Evolutionary conservation across 2,797 vertebrate species (phyloP).

Genomic region (Siniperca obscura): DNA sequence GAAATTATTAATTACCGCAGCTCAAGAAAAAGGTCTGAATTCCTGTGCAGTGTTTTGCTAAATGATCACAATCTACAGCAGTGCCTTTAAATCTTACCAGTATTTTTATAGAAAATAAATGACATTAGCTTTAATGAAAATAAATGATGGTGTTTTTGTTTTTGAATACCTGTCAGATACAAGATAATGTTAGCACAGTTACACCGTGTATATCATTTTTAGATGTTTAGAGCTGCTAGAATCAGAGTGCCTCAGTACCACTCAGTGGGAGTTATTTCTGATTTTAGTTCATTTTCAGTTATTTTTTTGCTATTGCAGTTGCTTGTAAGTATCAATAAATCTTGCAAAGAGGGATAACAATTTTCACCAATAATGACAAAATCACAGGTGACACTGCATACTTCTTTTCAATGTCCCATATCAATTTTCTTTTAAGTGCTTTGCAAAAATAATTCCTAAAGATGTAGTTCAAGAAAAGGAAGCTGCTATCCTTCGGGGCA

Average conservation of each 20-base stretch:
- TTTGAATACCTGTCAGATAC: constrained; percentile 8
- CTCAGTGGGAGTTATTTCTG: neutral
- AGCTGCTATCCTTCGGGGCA: neutral
- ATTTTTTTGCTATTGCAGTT: neutral
- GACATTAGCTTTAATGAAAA: constrained; percentile 9
- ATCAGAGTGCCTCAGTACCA: neutral
- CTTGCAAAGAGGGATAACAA: neutral
- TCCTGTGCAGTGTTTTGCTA: constrained; percentile 19
- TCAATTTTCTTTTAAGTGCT: neutral
- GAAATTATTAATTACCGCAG: constrained; percentile 35
- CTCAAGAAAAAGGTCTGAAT: constrained; percentile 10
- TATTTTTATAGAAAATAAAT: constrained; percentile 30
- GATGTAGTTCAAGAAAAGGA: neutral
- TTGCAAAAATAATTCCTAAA: neutral
- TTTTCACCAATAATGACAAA: constrained; percentile 7
- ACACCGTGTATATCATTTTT: neutral
- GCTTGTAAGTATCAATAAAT: neutral
- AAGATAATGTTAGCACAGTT: constrained; percentile 3
- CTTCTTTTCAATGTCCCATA: neutral
- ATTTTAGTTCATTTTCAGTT: neutral
- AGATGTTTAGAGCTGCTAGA: neutral
- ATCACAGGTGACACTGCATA: neutral
- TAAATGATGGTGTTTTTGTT: neutral
- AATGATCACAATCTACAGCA: constrained; percentile 23
- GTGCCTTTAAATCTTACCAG: neutral